Percentiles rank a stretch among this genome's conserved stretches.
These are phyloP conservation scores for Xanthia icteritia DNA, from an alignment of 2,888 invertebrate species.

Conservation along the genomic window DNA sequence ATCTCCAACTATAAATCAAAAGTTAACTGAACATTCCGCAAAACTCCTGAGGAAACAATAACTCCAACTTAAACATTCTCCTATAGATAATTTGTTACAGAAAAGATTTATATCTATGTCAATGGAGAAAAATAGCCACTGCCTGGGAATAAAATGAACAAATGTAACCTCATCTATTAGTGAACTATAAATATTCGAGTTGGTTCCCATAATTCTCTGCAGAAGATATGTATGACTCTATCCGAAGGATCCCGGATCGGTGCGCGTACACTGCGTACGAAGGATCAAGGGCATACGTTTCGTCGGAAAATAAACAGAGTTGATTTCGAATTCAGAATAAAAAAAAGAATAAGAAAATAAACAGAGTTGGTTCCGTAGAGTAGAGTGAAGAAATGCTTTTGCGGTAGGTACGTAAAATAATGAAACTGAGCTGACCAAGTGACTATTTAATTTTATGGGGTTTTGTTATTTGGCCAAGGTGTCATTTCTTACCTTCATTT, in stretches of 20 bases:
- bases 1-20: constrained; percentile 41
- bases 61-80: constrained; percentile 37
- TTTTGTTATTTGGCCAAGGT: not conserved
- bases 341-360: too few species aligned
- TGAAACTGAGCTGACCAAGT: not conserved
- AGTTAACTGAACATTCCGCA: constrained; percentile 33
- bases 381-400: not conserved
- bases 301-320: not conserved
- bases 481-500: not conserved
- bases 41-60: constrained; percentile 51
- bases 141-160: constrained; percentile 59
- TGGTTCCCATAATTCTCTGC: constrained; percentile 76
- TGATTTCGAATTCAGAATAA: not conserved
- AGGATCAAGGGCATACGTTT: not conserved
- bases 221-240: constrained; percentile 79
- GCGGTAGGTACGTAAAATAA: not conserved
- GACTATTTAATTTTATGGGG: not conserved
- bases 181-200: constrained; percentile 76
- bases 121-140: constrained; percentile 67
- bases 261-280: constrained; percentile 64
- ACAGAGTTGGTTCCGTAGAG: too few species aligned
- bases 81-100: constrained; percentile 59
- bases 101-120: constrained; percentile 69
- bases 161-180: constrained; percentile 71
- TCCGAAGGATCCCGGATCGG: constrained; percentile 59